Base-by-base conservation (phyloP, 2,888 invertebrate species). In the Rhabditoides inermis region DNA sequence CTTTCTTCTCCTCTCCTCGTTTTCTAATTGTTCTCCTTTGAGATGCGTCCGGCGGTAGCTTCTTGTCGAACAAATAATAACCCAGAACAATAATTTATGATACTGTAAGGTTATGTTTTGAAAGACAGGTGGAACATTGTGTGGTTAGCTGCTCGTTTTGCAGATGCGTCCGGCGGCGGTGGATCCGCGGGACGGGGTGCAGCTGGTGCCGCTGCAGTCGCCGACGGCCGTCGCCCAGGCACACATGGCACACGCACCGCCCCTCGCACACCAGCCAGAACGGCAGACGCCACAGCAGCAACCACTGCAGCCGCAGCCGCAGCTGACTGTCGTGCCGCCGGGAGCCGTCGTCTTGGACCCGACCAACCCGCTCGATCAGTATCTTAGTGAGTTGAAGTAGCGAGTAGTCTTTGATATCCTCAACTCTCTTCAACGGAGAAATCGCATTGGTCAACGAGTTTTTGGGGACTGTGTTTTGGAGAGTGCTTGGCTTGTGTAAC, bases 371-470 rank as follows among this genome's bases (percentile, higher is more conserved):
- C 10, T 49, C 25, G 49, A 49, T 12, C 28, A 15, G 5, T 37
- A 41, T 18, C 15, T 49, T 25, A 41, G 49, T 49, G 28, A 49
- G 49, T 41, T 30, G 4, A 36, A 5, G 20, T 26, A 47, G 47
- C 22, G 45, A 1, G 5, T 15, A 2, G 10, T 39, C 20, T 22
- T 25, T 45, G 32, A 45, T 32, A 26, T 6, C 15, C 45, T 32
- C 45, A 26, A 12, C 23, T 15, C 30, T 23, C 30, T 32, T 22
- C 45, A 45, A 28, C 2, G 18, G 6, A 27, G n/a, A 22, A 45
- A 45, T 35, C 26, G 18, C 46, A 10, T 36, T 32, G 30, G 20
- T 39, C 20, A 15, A 32, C 15, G 32, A 32, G 7, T 7, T 15
- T 32, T 32, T 32, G 15, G 20, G n/a, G 26, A 35, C 35, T 41